Base-by-base conservation (phyloP, 1,140 invertebrate genomes). In the Pseudomyrmex cubaensis region DNA sequence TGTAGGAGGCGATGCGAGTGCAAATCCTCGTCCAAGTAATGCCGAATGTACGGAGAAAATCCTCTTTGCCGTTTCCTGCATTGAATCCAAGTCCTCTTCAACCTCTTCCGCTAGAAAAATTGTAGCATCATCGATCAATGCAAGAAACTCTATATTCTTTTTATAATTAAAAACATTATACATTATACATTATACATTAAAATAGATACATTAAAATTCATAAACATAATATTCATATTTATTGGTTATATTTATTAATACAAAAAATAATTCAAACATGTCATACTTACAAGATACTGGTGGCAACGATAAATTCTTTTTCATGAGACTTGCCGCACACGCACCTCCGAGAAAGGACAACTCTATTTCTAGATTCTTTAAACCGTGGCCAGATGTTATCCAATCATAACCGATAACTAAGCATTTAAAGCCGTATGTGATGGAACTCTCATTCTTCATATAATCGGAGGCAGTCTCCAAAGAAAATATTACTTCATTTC, bases 401-500 rank as follows among this genome's bases (percentile, higher is more conserved):
- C 98, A 98, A 91, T 99, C 98, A 93, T 99, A 99, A 35, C 98
- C 98, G 67, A 98, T 96, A 54, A 99, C 97, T 17, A 98, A 94
- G 93, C 98, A 99, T 85, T 98, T 98, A 94, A 99, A 99, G 2
- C 98, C 98, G 94, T 96, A 99, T 61, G 97, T 97, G 87, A 95
- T 95, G 4, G 96, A 96, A 90, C 97, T 97, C 69, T 99, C 98
- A 94, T 99, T 98, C 92, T 98, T 98, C 82, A 99, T 96, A 94
- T 99, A 99, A 94, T 99, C 97, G 0, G 98, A 98, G 0, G 98
- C 98, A 1, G 98, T 99, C 94, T 99, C 98, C 90, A 99, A 91
- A 0, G 98, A 99, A 92, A 99, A 99, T 86, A 99, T 96, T 0
- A 99, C 97, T 94, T 99, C 98, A 93, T 99, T 98, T 22, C 98